Base-by-base conservation (phyloP, 2,888 invertebrate species). In the Rhyacophila evoluta region DNA sequence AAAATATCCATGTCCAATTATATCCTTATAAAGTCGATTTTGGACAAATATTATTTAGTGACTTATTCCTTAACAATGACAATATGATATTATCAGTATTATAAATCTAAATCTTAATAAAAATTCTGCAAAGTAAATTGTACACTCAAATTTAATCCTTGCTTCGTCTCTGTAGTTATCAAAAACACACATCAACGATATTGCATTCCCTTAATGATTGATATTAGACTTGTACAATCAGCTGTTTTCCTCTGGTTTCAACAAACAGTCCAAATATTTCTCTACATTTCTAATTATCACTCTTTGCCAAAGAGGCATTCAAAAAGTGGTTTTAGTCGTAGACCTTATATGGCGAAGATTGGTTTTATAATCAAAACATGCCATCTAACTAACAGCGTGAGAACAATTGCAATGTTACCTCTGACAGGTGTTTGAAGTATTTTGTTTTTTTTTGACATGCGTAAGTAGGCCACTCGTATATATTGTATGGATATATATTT, bases 281-380 rank as follows among this genome's bases (percentile, higher is more conserved):
- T 25, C 55, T 2, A 10, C 19, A 8, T 19, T 8, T 55, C 8
- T 25, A 55, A 25, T 55, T 55, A 55, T 25, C 25, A 55, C 55
- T 55, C 25, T 19, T 55, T 15, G 10, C 19, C 19, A 55, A 25
- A 8, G 15, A 55, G 2, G 25, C 25, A 19, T 55, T 55, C 19
- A 55, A 55, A 8, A 19, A 55, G 55, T 55, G 55, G 55, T 19
- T 55, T 5, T 55, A 19, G 55, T 55, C 55, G 19, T 55, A 8
- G 8, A 10, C 55, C 55, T 19, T 55, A 55, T 55, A 55, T 10
- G 25, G 55, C 25, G 19, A 25, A 19, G 55, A 55, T 55, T 25
- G 19, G 55, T 55, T 55, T 55, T 55, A 19, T 55, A 55, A 55
- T 55, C 55, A 55, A 55, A 55, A 55, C 55, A 55, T 55, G 25